Evolutionary conservation across 2,797 vertebrate genomes (phyloP).

Genomic region (Acanthurus leucopareius): DNA sequence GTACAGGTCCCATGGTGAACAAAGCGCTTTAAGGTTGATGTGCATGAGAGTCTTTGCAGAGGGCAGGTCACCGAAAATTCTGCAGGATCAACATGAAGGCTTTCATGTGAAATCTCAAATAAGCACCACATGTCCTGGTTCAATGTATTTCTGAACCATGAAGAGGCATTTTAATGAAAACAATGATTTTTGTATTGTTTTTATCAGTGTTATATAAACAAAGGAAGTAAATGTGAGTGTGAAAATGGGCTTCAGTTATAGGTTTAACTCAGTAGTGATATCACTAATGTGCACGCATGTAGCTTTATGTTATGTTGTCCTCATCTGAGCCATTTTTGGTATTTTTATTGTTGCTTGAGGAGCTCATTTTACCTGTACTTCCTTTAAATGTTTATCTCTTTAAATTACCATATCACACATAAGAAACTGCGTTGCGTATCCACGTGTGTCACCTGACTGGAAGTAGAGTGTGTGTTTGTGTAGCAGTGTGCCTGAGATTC

Average conservation of each 20-base stretch:
- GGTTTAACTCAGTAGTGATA: slow-evolving; percentile 26
- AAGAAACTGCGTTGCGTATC: slow-evolving; percentile 18
- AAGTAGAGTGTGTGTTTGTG: slow-evolving; percentile 47
- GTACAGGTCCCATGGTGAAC: slow-evolving; percentile 6
- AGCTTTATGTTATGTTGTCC: slow-evolving; percentile 22
- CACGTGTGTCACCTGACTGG: slow-evolving; percentile 34
- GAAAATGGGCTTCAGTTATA: not conserved
- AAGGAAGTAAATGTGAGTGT: not conserved
- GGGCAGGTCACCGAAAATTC: slow-evolving; percentile 21
- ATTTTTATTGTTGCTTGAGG: slow-evolving; percentile 31
- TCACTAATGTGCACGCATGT: slow-evolving; percentile 28
- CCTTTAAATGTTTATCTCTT: slow-evolving; percentile 26
- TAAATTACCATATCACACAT: not conserved
- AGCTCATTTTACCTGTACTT: slow-evolving; percentile 51
- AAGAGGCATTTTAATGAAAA: slow-evolving; percentile 49
- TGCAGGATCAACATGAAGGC: slow-evolving; percentile 13
- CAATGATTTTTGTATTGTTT: slow-evolving; percentile 49
- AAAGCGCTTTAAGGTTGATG: slow-evolving; percentile 15
- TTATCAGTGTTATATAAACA: slow-evolving; percentile 16
- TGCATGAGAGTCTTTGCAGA: slow-evolving; percentile 6
- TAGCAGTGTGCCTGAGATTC: slow-evolving; percentile 23
- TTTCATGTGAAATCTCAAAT: slow-evolving; percentile 27
- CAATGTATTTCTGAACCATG: slow-evolving; percentile 13
- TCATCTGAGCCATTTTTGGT: slow-evolving; percentile 13
- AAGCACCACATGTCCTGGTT: slow-evolving; percentile 43